phyloP scores from a whole-genome alignment of 2,797 vertebrate species.

The Sebastolobus altivelis region DNA sequence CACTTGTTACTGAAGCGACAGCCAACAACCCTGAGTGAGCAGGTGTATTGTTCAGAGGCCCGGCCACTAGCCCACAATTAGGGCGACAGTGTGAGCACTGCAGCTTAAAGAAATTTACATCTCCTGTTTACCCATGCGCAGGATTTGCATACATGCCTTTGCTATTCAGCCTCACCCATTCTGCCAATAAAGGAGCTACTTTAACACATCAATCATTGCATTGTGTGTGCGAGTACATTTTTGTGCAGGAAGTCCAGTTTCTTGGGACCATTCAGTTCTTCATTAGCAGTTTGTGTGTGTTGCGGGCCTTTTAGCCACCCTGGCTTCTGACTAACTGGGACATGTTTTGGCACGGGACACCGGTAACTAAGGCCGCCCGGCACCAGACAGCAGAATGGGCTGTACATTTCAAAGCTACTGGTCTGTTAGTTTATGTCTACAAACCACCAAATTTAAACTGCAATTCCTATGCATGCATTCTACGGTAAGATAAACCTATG shows the following conservation, averaged over 20 bases:
- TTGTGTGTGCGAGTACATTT: neutral
- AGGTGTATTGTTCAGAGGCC: neutral
- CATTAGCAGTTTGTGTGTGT: constrained; percentile 82
- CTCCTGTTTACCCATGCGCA: constrained; percentile 42
- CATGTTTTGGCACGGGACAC: constrained; percentile 81
- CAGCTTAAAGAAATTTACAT: constrained; percentile 59
- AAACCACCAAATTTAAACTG: constrained; percentile 1
- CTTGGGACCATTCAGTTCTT: constrained; percentile 66
- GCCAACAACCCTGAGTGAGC: neutral
- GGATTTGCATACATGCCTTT: constrained; percentile 71
- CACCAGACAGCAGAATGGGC: constrained; percentile 47
- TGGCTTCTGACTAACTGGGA: constrained; percentile 68
- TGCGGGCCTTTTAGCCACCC: constrained; percentile 65
- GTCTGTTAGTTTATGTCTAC: constrained; percentile 14
- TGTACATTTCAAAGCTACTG: constrained; percentile 38
- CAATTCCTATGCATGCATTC: neutral
- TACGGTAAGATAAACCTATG: neutral
- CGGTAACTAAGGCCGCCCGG: constrained; percentile 80
- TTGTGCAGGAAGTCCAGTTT: constrained; percentile 61
- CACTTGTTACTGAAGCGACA: neutral
- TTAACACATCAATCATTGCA: constrained; percentile 44
- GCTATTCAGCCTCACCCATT: constrained; percentile 58
- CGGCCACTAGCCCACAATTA: neutral
- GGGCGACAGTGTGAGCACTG: constrained; percentile 9
- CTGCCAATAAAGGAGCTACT: constrained; percentile 62